Evolutionary conservation across 2,888 invertebrate species (phyloP).

Genomic region (Hypsopygia costalis): DNA sequence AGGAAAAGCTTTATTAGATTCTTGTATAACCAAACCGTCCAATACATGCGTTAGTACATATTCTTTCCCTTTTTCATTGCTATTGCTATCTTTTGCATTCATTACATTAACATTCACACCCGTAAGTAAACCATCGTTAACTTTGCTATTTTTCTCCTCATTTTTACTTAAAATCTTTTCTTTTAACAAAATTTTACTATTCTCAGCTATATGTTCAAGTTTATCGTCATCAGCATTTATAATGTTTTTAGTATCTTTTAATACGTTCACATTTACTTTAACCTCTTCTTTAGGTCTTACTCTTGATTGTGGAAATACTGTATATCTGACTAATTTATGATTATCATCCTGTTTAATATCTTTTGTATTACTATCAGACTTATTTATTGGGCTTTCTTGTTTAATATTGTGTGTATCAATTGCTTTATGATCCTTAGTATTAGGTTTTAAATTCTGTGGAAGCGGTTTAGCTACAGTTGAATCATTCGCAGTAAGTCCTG

Average conservation of each 20-base stretch:
- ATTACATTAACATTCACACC: neutral
- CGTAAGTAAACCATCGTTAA: conserved; percentile 8
- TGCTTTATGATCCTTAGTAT: too few relatives aligned
- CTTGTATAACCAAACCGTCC: conserved; percentile 70
- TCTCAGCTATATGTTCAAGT: conserved; percentile 2
- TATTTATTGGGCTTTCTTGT: conserved; percentile 18
- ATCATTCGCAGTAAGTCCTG: too few relatives aligned
- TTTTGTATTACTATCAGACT: conserved; percentile 21
- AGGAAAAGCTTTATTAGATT: conserved; percentile 67
- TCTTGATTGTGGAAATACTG: conserved; percentile 64
- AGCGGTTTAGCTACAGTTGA: too few relatives aligned
- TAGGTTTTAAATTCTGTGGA: too few relatives aligned
- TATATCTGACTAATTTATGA: conserved; percentile 61
- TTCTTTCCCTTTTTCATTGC: conserved; percentile 28
- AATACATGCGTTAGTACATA: conserved; percentile 61
- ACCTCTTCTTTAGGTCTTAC: conserved; percentile 49
- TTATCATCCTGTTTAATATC: conserved; percentile 6
- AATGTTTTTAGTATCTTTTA: conserved; percentile 13
- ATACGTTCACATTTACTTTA: conserved; percentile 12
- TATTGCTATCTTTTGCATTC: conserved; percentile 18
- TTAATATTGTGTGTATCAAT: too few relatives aligned
- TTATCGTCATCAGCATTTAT: conserved; percentile 9
- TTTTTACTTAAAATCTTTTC: conserved; percentile 8
- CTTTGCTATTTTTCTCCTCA: conserved; percentile 13
- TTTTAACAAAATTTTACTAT: conserved; percentile 7